Evolutionary conservation across 2,797 vertebrate species (phyloP).

Genomic region (Rhinophrynus dorsalis): DNA sequence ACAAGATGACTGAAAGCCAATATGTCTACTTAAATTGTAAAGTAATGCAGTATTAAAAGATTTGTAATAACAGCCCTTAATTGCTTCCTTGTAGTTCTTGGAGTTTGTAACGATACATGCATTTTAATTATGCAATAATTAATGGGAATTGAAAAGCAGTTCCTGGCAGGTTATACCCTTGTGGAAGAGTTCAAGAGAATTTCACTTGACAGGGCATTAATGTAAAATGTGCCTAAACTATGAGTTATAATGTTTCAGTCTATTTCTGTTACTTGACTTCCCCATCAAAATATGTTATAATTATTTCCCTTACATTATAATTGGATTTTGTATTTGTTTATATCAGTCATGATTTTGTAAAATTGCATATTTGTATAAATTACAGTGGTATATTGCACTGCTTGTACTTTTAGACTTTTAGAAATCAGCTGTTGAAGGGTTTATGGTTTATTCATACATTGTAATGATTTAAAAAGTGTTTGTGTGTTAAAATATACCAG

Average conservation of each 20-base stretch:
- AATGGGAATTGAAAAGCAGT: conserved; percentile 48
- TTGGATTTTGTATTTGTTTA: too few species aligned
- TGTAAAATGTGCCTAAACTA: conserved; percentile 29
- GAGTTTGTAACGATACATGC: conserved; percentile 46
- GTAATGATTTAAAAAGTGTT: too few species aligned
- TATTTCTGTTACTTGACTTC: too few species aligned
- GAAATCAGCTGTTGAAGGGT: too few species aligned
- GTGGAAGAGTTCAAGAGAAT: conserved; percentile 45
- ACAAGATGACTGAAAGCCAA: conserved; percentile 63
- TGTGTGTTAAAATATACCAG: too few species aligned
- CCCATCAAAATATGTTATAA: too few species aligned
- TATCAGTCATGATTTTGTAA: too few species aligned
- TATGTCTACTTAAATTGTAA: conserved; percentile 61
- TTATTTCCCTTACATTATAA: too few species aligned
- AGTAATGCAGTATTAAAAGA: conserved; percentile 61
- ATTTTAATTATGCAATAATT: conserved; percentile 52
- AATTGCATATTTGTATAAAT: too few species aligned
- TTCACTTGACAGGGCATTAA: conserved; percentile 43
- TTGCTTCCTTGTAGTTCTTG: conserved; percentile 49
- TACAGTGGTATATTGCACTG: too few species aligned
- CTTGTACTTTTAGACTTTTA: too few species aligned
- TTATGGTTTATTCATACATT: too few species aligned
- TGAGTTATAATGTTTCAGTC: conserved; percentile 20
- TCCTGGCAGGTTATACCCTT: conserved; percentile 49
- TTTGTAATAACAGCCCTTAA: conserved; percentile 64